Conservation (phyloP, 2,888 invertebrate species). For the Xestia xanthographa region DNA sequence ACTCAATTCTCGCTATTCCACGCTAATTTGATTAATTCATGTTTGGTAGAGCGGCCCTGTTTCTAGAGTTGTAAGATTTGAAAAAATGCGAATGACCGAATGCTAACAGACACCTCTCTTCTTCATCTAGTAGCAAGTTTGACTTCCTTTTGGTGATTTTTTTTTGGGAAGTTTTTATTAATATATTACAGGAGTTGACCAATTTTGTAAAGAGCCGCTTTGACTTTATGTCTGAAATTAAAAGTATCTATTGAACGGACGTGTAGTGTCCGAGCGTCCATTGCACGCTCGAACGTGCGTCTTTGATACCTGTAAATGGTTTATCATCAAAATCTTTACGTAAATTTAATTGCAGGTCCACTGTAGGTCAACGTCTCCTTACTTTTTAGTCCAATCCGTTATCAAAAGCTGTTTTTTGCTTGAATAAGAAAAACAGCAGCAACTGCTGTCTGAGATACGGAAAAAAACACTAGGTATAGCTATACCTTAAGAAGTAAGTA, state of each 20-base stretch:
- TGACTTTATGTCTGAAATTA: background rate
- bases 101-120: constrained; percentile 81
- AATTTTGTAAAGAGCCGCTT: background rate
- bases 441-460: no score
- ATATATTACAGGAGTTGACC: background rate
- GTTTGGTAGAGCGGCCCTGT: constrained; percentile 84
- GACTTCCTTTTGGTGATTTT: constrained; percentile 83
- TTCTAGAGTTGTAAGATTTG: constrained; percentile 74
- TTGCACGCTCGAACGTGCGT: background rate
- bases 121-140: constrained; percentile 88
- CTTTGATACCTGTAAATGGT: background rate
- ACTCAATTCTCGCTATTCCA: constrained; percentile 85
- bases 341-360: no score
- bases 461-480: background rate
- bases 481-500: background rate
- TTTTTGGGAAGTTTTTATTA: background rate
- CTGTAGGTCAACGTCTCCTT: no score
- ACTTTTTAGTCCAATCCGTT: background rate
- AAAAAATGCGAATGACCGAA: constrained; percentile 71
- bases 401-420: background rate
- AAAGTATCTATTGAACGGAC: background rate
- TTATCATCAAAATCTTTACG: no score
- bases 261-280: no score
- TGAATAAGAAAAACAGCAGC: background rate
- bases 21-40: constrained; percentile 78